Conservation (phyloP, 2,888 invertebrate species). For the Polyommatus iphigenia region DNA sequence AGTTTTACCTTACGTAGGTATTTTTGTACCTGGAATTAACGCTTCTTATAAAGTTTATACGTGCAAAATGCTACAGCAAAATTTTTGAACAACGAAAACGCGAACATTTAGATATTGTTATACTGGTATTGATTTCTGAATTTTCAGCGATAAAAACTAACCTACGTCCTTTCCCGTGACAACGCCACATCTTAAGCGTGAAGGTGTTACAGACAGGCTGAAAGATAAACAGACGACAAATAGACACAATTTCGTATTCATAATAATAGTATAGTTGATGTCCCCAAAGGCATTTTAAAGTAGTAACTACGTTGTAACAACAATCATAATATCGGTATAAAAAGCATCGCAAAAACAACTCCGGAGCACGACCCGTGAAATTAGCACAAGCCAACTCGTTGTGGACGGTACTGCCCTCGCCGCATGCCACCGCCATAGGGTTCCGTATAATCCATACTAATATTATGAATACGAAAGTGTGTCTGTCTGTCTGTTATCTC, state of each 20-base stretch:
- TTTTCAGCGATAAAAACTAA: too few species aligned
- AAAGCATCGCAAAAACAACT: conserved; percentile 38
- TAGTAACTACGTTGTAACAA: not conserved
- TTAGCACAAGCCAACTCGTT: conserved; percentile 39
- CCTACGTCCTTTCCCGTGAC: too few species aligned
- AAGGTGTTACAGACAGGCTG: too few species aligned
- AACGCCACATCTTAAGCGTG: too few species aligned
- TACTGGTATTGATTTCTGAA: too few species aligned
- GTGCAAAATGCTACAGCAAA: not conserved
- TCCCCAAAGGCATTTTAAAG: not conserved
- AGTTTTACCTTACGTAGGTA: too few species aligned
- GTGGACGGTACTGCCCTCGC: not conserved
- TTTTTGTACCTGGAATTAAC: too few species aligned
- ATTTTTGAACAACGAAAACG: not conserved
- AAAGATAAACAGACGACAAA: not conserved
- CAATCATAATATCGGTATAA: conserved; percentile 5
- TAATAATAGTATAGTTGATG: not conserved
- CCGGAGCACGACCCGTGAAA: conserved; percentile 51
- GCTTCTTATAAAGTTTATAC: too few species aligned
- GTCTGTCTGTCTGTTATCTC: not conserved
- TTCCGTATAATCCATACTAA: not conserved
- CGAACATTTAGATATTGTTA: too few species aligned
- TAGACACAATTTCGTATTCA: not conserved
- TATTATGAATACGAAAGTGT: not conserved
- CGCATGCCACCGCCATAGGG: not conserved